Evolutionary conservation across 2,888 invertebrate species (phyloP).

Genomic region (Dasypogon diadema): DNA sequence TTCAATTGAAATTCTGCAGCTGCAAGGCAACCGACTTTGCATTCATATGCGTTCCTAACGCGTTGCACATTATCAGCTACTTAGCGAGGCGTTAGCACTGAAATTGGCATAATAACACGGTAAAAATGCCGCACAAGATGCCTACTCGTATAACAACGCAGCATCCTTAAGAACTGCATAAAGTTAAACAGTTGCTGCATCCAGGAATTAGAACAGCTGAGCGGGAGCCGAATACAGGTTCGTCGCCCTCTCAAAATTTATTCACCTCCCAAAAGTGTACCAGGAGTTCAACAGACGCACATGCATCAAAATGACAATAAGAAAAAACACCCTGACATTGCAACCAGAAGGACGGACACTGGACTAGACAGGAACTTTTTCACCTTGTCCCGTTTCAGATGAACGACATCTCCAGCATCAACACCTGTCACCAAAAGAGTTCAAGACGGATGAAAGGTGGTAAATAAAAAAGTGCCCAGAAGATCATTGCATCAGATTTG

Average conservation of each 20-base stretch:
- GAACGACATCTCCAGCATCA: slow-evolving; percentile 36
- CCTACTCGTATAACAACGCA: not conserved
- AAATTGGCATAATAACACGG: slow-evolving; percentile 8
- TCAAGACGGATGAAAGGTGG: slow-evolving; percentile 46
- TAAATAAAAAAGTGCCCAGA: slow-evolving; percentile 7
- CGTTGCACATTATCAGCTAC: not conserved
- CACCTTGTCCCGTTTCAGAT: not conserved
- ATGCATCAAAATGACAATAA: not conserved
- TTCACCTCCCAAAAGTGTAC: slow-evolving; percentile 20
- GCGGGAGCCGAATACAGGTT: not conserved
- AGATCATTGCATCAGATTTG: slow-evolving; percentile 48
- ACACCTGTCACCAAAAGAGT: slow-evolving; percentile 37
- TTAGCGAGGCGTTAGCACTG: not conserved
- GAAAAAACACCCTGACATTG: slow-evolving; percentile 21
- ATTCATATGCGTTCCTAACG: not conserved
- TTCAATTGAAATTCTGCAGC: slow-evolving; percentile 33
- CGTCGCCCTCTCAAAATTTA: slow-evolving; percentile 24
- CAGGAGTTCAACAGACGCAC: slow-evolving; percentile 29
- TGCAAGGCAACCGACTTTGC: not conserved
- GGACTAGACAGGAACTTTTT: not conserved
- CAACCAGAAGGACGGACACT: slow-evolving; percentile 24
- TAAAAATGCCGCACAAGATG: not conserved
- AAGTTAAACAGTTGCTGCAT: slow-evolving; percentile 7
- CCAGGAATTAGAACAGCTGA: slow-evolving; percentile 28
- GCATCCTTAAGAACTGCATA: slow-evolving; percentile 13